Evolutionary conservation across 2,797 vertebrate species (phyloP).

Genomic region (Paedocypris micromegethes): DNA sequence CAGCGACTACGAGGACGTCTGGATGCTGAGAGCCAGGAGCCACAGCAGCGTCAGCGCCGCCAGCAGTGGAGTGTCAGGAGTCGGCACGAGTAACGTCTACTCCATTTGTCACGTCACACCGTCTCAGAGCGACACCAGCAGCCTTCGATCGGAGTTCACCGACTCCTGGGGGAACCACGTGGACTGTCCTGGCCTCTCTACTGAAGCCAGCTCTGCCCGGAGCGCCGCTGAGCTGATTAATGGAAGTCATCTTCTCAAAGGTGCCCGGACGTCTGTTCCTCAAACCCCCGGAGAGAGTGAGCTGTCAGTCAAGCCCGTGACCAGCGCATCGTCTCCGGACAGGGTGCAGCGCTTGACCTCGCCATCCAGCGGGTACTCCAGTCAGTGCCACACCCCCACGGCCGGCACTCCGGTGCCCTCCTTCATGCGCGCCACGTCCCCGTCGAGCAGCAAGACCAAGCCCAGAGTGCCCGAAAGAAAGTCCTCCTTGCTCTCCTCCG

Average conservation of each 20-base stretch:
- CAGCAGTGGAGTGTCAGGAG: slow-evolving; percentile 81
- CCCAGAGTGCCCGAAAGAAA: slow-evolving; percentile 94
- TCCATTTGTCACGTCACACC: slow-evolving; percentile 86
- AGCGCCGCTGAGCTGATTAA: slow-evolving; percentile 61
- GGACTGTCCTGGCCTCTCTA: slow-evolving; percentile 70
- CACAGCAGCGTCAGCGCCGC: slow-evolving; percentile 84
- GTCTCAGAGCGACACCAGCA: slow-evolving; percentile 90
- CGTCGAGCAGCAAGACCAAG: slow-evolving; percentile 78
- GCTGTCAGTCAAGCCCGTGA: slow-evolving; percentile 73
- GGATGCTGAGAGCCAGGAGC: slow-evolving; percentile 85
- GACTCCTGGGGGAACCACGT: slow-evolving; percentile 92
- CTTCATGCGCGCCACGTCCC: slow-evolving; percentile 75
- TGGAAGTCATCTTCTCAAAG: slow-evolving; percentile 58
- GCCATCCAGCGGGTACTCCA: slow-evolving; percentile 95
- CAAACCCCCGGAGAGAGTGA: slow-evolving; percentile 51
- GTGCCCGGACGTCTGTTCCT: slow-evolving; percentile 55
- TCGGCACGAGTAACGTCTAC: slow-evolving; percentile 73
- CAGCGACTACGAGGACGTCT: slow-evolving; percentile 92
- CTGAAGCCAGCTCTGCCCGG: slow-evolving; percentile 17
- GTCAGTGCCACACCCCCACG: slow-evolving; percentile 96
- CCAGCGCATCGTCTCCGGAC: slow-evolving; percentile 75
- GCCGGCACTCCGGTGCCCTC: slow-evolving; percentile 90
- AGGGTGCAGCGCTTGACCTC: slow-evolving; percentile 89
- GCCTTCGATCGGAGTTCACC: slow-evolving; percentile 86
- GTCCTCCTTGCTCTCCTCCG: slow-evolving; percentile 89